Percentiles rank a stretch among this genome's conserved stretches.
Conservation (phyloP, 2,113 vertebrate species). For the Hippotragus niger region DNA sequence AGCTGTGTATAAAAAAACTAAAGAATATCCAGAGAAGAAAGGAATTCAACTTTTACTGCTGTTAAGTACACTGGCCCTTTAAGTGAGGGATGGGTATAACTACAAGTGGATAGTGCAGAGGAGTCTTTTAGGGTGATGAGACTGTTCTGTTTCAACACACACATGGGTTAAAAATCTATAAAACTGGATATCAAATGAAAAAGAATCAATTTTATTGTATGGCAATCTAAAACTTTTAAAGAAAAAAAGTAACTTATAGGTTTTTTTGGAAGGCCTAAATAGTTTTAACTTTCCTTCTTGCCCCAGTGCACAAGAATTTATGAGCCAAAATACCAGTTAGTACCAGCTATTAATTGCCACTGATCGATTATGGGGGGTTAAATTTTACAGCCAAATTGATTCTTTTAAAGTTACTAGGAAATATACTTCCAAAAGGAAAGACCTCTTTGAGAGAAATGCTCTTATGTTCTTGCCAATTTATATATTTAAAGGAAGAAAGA, state of each 20-base stretch:
- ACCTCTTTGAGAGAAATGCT: neutral
- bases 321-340: neutral
- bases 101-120: neutral
- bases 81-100: neutral
- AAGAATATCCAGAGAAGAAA: neutral
- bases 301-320: neutral
- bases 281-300: neutral
- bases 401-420: conserved; percentile 15
- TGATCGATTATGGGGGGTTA: neutral
- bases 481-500: neutral
- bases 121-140: neutral
- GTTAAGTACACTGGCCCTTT: neutral
- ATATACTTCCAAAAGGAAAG: conserved; percentile 30
- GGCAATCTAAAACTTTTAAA: neutral
- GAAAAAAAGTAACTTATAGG: neutral
- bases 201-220: neutral
- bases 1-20: neutral
- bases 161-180: neutral
- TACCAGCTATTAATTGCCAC: neutral
- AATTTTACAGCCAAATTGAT: conserved; percentile 21
- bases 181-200: neutral
- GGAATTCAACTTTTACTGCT: neutral
- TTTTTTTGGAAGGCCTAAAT: neutral
- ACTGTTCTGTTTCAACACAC: neutral
- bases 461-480: conserved; percentile 4